A percentile compares a stretch with the other conserved stretches of the same genome.
Conservation (phyloP, 2,797 vertebrate species). For the Spinus olivaceus region DNA sequence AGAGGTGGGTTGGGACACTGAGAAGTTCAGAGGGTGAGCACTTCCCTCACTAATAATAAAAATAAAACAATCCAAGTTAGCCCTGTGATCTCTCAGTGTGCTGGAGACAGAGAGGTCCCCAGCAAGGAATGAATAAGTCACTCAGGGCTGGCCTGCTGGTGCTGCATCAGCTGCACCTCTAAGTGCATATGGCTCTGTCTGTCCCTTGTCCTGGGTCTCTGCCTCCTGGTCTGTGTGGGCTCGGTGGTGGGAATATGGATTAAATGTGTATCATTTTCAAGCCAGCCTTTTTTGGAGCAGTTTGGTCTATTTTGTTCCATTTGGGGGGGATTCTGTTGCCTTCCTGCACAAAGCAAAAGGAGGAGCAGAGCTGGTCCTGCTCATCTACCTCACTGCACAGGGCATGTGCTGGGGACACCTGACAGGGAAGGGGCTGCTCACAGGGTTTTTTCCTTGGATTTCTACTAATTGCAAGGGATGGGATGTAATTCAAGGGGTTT, state of each 20-base stretch:
- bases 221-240: background rate
- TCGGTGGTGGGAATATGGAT: background rate
- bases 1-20: background rate
- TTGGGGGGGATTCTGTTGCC: background rate
- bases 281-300: background rate
- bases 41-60: background rate
- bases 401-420: rapidly evolving
- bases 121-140: background rate
- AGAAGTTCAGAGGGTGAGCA: background rate
- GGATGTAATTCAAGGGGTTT: background rate
- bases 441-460: background rate
- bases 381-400: background rate
- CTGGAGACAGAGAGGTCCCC: background rate
- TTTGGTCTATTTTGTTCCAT: background rate
- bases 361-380: background rate
- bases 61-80: background rate
- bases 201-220: background rate
- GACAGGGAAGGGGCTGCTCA: background rate
- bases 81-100: background rate
- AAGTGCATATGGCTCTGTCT: rapidly evolving
- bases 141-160: background rate
- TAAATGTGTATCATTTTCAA: background rate
- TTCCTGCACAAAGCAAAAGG: background rate
- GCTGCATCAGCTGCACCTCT: background rate
- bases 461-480: background rate